phyloP scores from a whole-genome alignment of 2,888 invertebrate genomes.

The Ypsolopha sequella region DNA sequence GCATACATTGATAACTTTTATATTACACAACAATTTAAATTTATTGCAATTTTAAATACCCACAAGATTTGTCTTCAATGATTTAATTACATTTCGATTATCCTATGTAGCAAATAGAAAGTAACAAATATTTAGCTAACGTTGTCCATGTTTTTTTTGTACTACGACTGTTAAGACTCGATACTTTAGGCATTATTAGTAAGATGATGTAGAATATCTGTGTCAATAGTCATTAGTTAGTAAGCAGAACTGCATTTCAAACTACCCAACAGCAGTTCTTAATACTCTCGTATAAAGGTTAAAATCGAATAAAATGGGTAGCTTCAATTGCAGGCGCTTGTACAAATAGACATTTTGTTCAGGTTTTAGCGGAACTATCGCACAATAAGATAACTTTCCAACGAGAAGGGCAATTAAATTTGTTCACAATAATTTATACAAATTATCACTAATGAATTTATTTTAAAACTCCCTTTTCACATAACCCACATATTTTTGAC shows the following conservation, averaged over 20 bases:
- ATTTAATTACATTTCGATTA: constrained; percentile 39
- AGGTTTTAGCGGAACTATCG: constrained; percentile 8
- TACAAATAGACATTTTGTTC: not conserved
- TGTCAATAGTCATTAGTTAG: no score
- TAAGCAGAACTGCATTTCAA: no score
- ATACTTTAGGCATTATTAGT: constrained; percentile 54
- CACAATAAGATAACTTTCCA: constrained; percentile 51
- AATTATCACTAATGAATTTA: constrained; percentile 36
- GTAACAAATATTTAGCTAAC: constrained; percentile 57
- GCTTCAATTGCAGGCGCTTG: not conserved
- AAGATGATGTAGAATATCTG: constrained; percentile 13
- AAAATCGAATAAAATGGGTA: not conserved
- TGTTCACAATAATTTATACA: constrained; percentile 54
- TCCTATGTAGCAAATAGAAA: constrained; percentile 70
- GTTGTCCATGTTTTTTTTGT: constrained; percentile 18
- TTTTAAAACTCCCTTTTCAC: constrained; percentile 40
- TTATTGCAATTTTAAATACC: constrained; percentile 30
- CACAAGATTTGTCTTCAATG: constrained; percentile 13
- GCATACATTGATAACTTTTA: constrained; percentile 1
- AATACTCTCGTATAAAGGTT: not conserved
- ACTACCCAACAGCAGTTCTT: no score
- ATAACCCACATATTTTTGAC: constrained; percentile 26
- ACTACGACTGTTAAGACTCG: constrained; percentile 37
- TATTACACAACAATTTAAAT: constrained; percentile 11
- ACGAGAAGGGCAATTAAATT: constrained; percentile 52